A percentile compares a stretch with the other conserved stretches of the same genome.
phyloP scores from a whole-genome alignment of 2,113 vertebrate genomes.

The Heterotilapia buettikoferi region DNA sequence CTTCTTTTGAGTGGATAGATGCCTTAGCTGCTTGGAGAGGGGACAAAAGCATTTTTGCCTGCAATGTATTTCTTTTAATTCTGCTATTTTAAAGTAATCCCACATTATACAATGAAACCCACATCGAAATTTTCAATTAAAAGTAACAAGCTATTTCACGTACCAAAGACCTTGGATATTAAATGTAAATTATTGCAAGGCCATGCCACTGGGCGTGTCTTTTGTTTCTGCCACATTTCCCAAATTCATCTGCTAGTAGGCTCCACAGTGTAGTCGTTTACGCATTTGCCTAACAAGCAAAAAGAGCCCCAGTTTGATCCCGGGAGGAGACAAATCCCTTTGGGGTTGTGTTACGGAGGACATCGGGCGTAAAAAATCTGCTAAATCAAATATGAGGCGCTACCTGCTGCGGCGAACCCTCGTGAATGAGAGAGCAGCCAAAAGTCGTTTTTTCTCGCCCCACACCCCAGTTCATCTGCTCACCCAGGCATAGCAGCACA shows the following conservation, averaged over 20 bases:
- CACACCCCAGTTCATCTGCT: neutral
- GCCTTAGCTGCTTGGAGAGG: neutral
- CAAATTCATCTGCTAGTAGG: neutral
- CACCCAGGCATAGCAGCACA: neutral
- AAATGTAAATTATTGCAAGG: neutral
- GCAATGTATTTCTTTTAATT: neutral
- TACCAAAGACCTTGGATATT: neutral
- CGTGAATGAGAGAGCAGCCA: neutral
- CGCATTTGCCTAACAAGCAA: neutral
- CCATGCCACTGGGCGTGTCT: neutral
- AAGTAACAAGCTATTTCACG: neutral
- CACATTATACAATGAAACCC: neutral
- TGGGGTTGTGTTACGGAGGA: neutral
- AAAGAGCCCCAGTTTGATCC: neutral
- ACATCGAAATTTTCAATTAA: neutral
- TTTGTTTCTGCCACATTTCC: neutral
- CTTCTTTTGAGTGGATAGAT: neutral
- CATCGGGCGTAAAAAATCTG: neutral
- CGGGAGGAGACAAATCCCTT: neutral
- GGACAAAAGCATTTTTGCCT: neutral
- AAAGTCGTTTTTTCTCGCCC: neutral
- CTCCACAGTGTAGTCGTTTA: neutral
- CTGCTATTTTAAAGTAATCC: neutral
- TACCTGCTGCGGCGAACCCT: neutral
- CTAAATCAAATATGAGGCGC: neutral